Conservation (phyloP, 2,797 vertebrate genomes). For the Channallabes apus region DNA sequence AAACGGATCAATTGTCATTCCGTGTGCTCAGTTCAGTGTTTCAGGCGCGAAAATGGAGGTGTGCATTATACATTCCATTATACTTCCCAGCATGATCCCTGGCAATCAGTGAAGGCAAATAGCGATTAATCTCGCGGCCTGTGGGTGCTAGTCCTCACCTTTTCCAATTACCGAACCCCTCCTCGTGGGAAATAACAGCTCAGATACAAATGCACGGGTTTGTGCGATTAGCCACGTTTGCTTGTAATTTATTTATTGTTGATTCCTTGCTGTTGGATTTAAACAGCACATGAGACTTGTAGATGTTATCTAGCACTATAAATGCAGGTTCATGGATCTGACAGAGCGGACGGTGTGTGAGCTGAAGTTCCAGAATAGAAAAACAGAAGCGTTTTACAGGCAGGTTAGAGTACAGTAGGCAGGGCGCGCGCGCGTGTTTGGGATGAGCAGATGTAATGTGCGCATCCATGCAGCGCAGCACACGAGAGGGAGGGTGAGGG, state of each 20-base stretch:
- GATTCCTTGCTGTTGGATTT: not conserved
- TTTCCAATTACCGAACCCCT: slow-evolving; percentile 16
- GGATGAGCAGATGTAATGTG: slow-evolving; percentile 7
- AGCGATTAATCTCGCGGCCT: slow-evolving; percentile 36
- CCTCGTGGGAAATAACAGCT: slow-evolving; percentile 12
- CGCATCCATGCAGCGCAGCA: slow-evolving; percentile 41
- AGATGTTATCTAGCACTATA: not conserved
- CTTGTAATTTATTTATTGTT: not conserved
- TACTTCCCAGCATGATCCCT: slow-evolving; percentile 15
- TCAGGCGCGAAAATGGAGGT: slow-evolving; percentile 17
- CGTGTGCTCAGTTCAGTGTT: slow-evolving; percentile 32
- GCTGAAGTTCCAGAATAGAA: not conserved
- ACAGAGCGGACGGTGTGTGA: not conserved
- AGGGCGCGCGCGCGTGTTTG: not conserved
- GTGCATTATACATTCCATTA: slow-evolving; percentile 35
- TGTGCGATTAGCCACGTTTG: not conserved
- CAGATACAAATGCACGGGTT: not conserved
- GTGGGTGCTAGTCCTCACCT: slow-evolving; percentile 15
- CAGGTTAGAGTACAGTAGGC: not conserved
- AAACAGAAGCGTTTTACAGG: not conserved
- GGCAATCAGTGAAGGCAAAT: slow-evolving; percentile 32
- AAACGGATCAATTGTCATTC: slow-evolving; percentile 9
- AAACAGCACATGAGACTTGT: not conserved
- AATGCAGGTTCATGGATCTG: not conserved
- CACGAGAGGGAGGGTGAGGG: slow-evolving; percentile 30